These are phyloP conservation scores for Amphipyra tragopoginis DNA, from an alignment of 2,888 invertebrate genomes.

Conservation along the genomic window DNA sequence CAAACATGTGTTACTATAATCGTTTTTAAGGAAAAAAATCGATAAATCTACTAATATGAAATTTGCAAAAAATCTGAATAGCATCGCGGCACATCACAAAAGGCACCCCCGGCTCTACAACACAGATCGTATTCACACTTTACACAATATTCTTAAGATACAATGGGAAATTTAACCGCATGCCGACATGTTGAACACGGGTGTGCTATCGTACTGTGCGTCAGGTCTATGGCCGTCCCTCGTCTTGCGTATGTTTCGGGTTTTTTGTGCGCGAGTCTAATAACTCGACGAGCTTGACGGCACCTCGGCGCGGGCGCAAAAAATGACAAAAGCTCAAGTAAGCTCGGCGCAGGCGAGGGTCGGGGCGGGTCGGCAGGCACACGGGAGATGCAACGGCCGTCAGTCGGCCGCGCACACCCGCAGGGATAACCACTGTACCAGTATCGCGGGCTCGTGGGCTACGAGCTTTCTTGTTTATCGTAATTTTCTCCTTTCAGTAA, in stretches of 20 bases:
- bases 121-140: slow-evolving; percentile 83
- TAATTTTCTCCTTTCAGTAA: slow-evolving; percentile 50
- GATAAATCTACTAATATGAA: slow-evolving; percentile 68
- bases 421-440: slow-evolving; percentile 39
- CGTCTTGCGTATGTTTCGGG: slow-evolving; percentile 79
- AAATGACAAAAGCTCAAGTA: slow-evolving; percentile 86
- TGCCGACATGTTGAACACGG: slow-evolving; percentile 78
- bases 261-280: slow-evolving; percentile 85
- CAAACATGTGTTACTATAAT: slow-evolving; percentile 51
- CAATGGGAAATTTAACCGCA: slow-evolving; percentile 83
- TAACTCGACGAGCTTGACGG: slow-evolving; percentile 89
- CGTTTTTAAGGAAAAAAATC: slow-evolving; percentile 49
- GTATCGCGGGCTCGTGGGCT: slow-evolving; percentile 16
- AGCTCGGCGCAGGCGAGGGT: slow-evolving; percentile 77
- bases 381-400: slow-evolving; percentile 60
- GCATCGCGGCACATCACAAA: slow-evolving; percentile 71
- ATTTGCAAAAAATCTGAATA: slow-evolving; percentile 67
- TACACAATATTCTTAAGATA: slow-evolving; percentile 78
- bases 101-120: slow-evolving; percentile 71
- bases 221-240: slow-evolving; percentile 83
- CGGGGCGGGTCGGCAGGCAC: slow-evolving; percentile 71
- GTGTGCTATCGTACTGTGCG: slow-evolving; percentile 76
- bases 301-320: slow-evolving; percentile 88
- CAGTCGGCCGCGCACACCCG: slow-evolving; percentile 78
- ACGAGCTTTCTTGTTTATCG: slow-evolving; percentile 35